These are phyloP conservation scores for Halyomorpha halys DNA, from an alignment of 1,140 invertebrate genomes.

Conservation along the genomic window DNA sequence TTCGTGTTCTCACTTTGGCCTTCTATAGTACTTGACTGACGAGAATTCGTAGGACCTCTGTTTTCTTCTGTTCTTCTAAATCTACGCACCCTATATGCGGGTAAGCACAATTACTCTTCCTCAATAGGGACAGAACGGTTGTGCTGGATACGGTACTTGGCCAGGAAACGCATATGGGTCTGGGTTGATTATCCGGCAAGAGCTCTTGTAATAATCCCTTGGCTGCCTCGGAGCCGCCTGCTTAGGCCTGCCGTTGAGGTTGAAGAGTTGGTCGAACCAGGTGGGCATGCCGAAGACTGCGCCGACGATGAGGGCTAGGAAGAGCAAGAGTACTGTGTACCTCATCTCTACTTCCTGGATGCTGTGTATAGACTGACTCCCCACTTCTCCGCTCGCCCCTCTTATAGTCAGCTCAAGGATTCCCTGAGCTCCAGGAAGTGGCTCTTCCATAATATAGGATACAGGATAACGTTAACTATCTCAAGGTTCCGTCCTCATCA, in stretches of 20 bases:
- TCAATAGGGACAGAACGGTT: slow-evolving; percentile 34
- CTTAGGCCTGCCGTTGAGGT: not conserved
- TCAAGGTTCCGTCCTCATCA: no score
- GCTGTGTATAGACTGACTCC: not conserved
- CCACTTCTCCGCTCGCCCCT: not conserved
- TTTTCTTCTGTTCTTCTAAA: no score
- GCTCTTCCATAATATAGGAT: no score
- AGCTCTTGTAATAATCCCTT: slow-evolving; percentile 32
- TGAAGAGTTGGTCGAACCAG: slow-evolving; percentile 25
- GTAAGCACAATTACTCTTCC: not conserved
- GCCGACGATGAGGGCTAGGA: not conserved
- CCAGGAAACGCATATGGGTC: slow-evolving; percentile 36
- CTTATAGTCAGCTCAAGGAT: not conserved
- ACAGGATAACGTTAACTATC: no score
- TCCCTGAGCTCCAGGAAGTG: no score
- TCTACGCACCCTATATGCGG: not conserved
- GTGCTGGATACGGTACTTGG: slow-evolving; percentile 32
- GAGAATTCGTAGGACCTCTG: no score
- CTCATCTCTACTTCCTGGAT: slow-evolving; percentile 11
- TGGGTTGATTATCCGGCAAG: slow-evolving; percentile 34
- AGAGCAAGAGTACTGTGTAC: not conserved
- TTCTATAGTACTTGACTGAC: no score
- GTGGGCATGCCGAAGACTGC: not conserved
- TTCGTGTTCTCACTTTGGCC: no score
- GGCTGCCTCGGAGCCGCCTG: not conserved